Percentiles rank a stretch among this genome's conserved stretches.
phyloP scores from a whole-genome alignment of 1,140 invertebrate species.

The Leptopilina clavipes region DNA sequence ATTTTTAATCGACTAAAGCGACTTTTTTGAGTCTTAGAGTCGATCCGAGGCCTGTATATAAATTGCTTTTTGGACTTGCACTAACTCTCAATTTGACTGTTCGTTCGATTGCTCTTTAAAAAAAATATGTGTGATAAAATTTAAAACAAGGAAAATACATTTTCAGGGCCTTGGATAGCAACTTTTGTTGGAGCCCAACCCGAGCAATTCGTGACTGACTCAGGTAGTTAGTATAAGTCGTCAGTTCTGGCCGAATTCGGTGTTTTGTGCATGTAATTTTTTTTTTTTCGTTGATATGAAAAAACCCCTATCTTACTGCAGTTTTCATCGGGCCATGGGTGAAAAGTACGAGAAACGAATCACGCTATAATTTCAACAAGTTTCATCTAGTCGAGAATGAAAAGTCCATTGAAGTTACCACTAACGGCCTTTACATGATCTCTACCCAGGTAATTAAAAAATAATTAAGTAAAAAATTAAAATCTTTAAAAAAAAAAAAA shows the following conservation, averaged over 20 bases:
- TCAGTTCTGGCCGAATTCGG: constrained; percentile 20
- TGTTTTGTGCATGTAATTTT: not conserved
- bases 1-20: too few species aligned
- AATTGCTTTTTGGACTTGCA: too few species aligned
- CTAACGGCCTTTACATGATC: constrained; percentile 68
- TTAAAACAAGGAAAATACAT: not conserved
- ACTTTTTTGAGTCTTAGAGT: too few species aligned
- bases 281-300: not conserved
- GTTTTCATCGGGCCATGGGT: constrained; percentile 69
- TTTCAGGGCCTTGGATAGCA: constrained; percentile 62
- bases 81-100: too few species aligned
- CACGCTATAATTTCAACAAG: constrained; percentile 65
- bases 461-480: not conserved
- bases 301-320: constrained; percentile 43
- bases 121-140: not conserved
- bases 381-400: constrained; percentile 69
- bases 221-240: constrained; percentile 65
- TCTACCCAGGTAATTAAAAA: constrained; percentile 64
- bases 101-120: too few species aligned
- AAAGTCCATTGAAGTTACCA: constrained; percentile 66
- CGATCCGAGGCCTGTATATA: too few species aligned
- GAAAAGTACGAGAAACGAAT: constrained; percentile 59
- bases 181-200: constrained; percentile 68
- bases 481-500: not conserved
- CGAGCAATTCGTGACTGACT: constrained; percentile 64